Percentiles rank a stretch among this genome's conserved stretches.
Evolutionary conservation across 1,140 invertebrate genomes (phyloP).

Genomic region (Drosophila lacteicornis): DNA sequence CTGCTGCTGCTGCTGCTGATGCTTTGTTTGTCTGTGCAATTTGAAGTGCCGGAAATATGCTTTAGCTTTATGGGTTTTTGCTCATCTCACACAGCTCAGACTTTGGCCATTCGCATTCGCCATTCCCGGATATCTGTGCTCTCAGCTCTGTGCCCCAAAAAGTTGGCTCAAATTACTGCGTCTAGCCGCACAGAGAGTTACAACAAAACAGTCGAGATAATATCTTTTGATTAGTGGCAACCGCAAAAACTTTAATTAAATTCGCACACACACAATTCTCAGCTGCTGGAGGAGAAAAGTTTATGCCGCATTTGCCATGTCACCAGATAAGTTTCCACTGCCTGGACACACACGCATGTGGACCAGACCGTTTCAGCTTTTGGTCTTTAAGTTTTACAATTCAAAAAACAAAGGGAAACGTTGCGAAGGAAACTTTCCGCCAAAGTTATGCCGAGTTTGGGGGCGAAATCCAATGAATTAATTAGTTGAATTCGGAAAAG

Average conservation of each 20-base stretch:
- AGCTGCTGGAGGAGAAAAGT: slow-evolving; percentile 43
- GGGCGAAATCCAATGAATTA: slow-evolving; percentile 68
- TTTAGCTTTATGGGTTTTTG: slow-evolving; percentile 61
- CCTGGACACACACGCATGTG: slow-evolving; percentile 52
- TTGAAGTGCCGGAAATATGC: slow-evolving; percentile 80
- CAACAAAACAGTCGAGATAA: slow-evolving; percentile 55
- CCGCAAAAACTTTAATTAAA: slow-evolving; percentile 82
- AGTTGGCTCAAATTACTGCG: slow-evolving; percentile 44
- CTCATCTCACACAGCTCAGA: slow-evolving; percentile 8
- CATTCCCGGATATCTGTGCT: slow-evolving; percentile 6
- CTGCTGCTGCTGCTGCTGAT: background rate
- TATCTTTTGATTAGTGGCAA: slow-evolving; percentile 82
- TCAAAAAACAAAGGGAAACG: slow-evolving; percentile 22
- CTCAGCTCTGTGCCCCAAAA: slow-evolving; percentile 9
- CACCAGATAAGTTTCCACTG: slow-evolving; percentile 72
- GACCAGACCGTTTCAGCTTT: slow-evolving; percentile 19
- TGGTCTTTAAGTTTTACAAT: slow-evolving; percentile 65
- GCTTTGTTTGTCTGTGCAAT: slow-evolving; percentile 66
- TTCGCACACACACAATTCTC: slow-evolving; percentile 68
- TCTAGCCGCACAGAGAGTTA: slow-evolving; percentile 30
- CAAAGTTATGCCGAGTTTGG: slow-evolving; percentile 62
- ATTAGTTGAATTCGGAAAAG: slow-evolving; percentile 66
- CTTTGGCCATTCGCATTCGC: slow-evolving; percentile 3
- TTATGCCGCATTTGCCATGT: slow-evolving; percentile 78
- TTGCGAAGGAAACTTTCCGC: slow-evolving; percentile 57